Conservation (phyloP, 2,888 invertebrate genomes). For the Drosophila mercatorum region DNA sequence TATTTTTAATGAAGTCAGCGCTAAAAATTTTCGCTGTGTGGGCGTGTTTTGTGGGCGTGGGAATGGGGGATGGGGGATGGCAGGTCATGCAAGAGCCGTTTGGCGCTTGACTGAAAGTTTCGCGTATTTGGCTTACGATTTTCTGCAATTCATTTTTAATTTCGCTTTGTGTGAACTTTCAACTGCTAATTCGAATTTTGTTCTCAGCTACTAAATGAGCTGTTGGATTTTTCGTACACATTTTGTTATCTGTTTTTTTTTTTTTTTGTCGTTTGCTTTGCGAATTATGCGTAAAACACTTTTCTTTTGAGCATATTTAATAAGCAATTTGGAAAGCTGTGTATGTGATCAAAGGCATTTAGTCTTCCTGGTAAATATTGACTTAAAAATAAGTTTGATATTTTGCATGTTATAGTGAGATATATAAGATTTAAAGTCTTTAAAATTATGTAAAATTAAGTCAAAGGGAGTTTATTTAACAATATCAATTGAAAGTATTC, state of each 20-base stretch:
- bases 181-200: conserved; percentile 34
- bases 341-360: too few relatives aligned
- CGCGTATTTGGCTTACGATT: conserved; percentile 43
- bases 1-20: conserved; percentile 75
- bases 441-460: not conserved
- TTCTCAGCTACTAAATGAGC: conserved; percentile 35
- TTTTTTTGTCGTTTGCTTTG: not conserved
- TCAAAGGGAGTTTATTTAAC: not conserved
- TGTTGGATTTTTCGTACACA: not conserved
- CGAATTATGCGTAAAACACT: not conserved
- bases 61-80: not conserved
- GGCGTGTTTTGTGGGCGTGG: conserved; percentile 38
- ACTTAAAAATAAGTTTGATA: too few relatives aligned
- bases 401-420: too few relatives aligned
- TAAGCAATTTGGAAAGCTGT: not conserved
- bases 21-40: conserved; percentile 65
- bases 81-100: not conserved
- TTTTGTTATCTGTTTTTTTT: not conserved
- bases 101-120: conserved; percentile 15
- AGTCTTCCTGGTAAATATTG: too few relatives aligned
- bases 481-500: not conserved
- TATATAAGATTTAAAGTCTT: too few relatives aligned
- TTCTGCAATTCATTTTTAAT: conserved; percentile 69
- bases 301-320: conserved; percentile 15
- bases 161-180: conserved; percentile 45